phyloP scores from a whole-genome alignment of 2,113 vertebrate genomes.

The Callopanchax toddi region DNA sequence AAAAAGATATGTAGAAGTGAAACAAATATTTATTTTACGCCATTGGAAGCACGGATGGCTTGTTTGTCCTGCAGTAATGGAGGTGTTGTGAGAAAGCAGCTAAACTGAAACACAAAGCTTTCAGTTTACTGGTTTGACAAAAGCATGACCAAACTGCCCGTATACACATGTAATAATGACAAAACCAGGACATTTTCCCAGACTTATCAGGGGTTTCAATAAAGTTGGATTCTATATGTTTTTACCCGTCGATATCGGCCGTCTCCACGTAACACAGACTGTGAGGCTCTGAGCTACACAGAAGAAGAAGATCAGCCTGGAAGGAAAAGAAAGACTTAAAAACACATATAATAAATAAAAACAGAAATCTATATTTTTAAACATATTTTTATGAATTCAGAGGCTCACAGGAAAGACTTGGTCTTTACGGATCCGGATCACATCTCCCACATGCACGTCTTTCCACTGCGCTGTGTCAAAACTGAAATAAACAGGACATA shows the following conservation, averaged over 20 bases:
- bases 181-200: not conserved
- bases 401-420: conserved; percentile 87
- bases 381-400: not conserved
- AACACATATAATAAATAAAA: not conserved
- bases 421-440: conserved; percentile 86
- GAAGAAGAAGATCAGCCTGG: conserved; percentile 88
- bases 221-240: not conserved
- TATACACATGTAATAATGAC: not conserved
- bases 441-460: conserved; percentile 86
- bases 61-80: too few relatives aligned
- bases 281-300: conserved; percentile 91
- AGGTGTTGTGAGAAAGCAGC: too few relatives aligned
- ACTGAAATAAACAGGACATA: conserved; percentile 59
- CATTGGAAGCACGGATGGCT: too few relatives aligned
- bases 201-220: not conserved
- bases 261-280: conserved; percentile 96
- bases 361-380: not conserved
- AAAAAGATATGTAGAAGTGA: too few relatives aligned
- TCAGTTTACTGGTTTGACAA: too few relatives aligned
- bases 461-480: conserved; percentile 83
- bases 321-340: not conserved
- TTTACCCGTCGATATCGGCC: conserved; percentile 91
- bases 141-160: too few relatives aligned
- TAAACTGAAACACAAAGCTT: too few relatives aligned
- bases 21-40: too few relatives aligned